phyloP scores from a whole-genome alignment of 2,888 invertebrate species.

The Tachystola acroxantha region DNA sequence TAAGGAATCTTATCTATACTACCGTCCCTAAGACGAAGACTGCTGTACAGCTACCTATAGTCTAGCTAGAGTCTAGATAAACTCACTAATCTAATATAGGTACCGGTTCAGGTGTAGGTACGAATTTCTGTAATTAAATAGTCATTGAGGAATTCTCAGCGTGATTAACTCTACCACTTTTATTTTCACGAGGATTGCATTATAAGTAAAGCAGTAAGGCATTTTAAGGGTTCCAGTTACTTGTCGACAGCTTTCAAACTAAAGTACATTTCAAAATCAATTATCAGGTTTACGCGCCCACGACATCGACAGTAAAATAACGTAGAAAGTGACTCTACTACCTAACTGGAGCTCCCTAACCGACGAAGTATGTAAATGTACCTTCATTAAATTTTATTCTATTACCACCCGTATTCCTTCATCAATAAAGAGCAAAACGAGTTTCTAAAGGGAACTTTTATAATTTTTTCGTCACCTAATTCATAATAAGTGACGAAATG shows the following conservation, averaged over 20 bases:
- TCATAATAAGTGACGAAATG: slow-evolving; percentile 13
- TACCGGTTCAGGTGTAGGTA: too few species aligned
- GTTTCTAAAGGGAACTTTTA: neutral
- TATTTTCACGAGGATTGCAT: too few species aligned
- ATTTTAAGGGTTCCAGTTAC: neutral
- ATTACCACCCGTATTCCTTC: neutral
- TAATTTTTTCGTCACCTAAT: slow-evolving; percentile 4
- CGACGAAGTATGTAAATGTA: neutral
- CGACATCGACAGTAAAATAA: neutral
- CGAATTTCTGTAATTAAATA: too few species aligned
- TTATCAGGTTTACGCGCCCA: slow-evolving; percentile 1
- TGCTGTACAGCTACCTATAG: too few species aligned
- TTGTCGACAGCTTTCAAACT: neutral
- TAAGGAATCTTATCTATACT: too few species aligned
- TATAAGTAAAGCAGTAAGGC: too few species aligned
- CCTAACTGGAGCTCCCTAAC: neutral
- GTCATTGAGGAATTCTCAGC: too few species aligned
- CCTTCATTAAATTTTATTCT: neutral
- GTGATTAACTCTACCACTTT: too few species aligned
- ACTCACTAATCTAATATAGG: too few species aligned
- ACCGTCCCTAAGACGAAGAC: too few species aligned
- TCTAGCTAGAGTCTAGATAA: too few species aligned
- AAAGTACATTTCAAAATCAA: slow-evolving; percentile 3
- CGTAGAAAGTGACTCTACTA: slow-evolving; percentile 1
- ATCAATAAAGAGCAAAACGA: neutral